Conservation (phyloP, 2,888 invertebrate genomes). For the Lasioglossum vierecki region DNA sequence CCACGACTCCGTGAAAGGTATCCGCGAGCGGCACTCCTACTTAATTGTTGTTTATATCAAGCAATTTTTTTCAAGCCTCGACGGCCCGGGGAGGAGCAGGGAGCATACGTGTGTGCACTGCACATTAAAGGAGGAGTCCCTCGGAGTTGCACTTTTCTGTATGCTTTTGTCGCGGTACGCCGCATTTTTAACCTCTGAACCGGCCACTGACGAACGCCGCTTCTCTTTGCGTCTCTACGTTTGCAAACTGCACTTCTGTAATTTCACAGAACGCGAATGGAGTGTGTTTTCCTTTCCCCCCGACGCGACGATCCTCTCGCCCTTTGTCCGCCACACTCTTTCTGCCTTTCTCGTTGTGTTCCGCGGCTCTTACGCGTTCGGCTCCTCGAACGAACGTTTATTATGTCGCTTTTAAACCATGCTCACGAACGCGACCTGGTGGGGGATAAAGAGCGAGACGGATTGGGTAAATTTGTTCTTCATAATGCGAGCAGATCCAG, state of each 20-base stretch:
- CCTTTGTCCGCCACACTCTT: slow-evolving; percentile 30
- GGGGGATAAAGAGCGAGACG: neutral
- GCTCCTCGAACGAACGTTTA: slow-evolving; percentile 10
- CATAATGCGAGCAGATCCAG: slow-evolving; percentile 1
- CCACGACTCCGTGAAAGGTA: slow-evolving; percentile 70
- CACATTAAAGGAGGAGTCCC: slow-evolving; percentile 34
- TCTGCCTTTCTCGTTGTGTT: neutral
- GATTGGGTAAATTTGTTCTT: slow-evolving; percentile 8
- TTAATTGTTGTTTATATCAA: slow-evolving; percentile 70
- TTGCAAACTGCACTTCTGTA: slow-evolving; percentile 49
- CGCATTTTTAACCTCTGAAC: slow-evolving; percentile 60
- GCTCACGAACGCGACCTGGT: neutral
- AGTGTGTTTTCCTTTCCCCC: slow-evolving; percentile 63
- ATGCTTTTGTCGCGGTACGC: slow-evolving; percentile 50
- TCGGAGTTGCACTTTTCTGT: neutral
- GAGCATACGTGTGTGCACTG: neutral
- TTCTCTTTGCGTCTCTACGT: slow-evolving; percentile 53
- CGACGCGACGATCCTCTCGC: slow-evolving; percentile 45
- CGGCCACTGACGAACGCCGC: slow-evolving; percentile 34
- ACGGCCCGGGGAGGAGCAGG: neutral
- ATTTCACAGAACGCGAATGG: slow-evolving; percentile 48
- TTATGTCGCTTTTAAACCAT: neutral
- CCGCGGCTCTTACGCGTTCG: neutral
- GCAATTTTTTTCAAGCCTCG: slow-evolving; percentile 54
- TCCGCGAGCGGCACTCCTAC: slow-evolving; percentile 60